Percentiles rank a stretch among this genome's conserved stretches.
Conservation (phyloP, 2,797 vertebrate genomes). For the Mallotus villosus region DNA sequence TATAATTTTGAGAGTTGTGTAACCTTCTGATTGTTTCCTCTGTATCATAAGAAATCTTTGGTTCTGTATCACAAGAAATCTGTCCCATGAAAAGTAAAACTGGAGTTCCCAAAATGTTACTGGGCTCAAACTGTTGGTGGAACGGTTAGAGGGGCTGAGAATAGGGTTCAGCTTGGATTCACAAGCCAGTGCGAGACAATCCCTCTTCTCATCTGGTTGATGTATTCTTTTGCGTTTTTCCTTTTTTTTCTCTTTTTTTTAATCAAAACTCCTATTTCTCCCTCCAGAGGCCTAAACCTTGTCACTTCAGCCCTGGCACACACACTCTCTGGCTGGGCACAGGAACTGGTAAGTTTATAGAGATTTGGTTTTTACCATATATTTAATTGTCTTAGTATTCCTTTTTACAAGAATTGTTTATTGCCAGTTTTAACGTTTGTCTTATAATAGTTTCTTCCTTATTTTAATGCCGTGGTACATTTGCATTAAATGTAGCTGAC, state of each 20-base stretch:
- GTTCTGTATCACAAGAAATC: neutral
- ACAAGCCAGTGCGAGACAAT: constrained; percentile 52
- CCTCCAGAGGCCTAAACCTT: constrained; percentile 44
- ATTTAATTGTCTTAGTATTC: neutral
- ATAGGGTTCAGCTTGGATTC: constrained; percentile 63
- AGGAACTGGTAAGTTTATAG: constrained; percentile 65
- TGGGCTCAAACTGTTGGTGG: constrained; percentile 42
- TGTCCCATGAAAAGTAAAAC: constrained; percentile 1
- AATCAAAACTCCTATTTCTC: constrained; percentile 53
- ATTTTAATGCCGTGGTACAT: neutral
- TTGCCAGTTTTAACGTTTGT: neutral
- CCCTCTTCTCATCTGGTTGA: constrained; percentile 67
- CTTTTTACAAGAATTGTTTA: neutral
- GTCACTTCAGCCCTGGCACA: constrained; percentile 48
- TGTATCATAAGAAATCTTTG: neutral
- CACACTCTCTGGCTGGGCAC: constrained; percentile 55
- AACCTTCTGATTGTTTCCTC: neutral
- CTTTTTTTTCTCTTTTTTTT: constrained; percentile 23
- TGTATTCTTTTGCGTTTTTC: constrained; percentile 38
- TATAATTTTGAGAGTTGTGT: neutral
- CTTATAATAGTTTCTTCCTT: neutral
- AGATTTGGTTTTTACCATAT: neutral
- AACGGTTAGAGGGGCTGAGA: constrained; percentile 61
- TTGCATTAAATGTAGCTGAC: neutral
- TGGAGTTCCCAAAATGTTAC: constrained; percentile 15